A percentile compares a stretch with the other conserved stretches of the same genome.
Evolutionary conservation across 2,888 invertebrate species (phyloP).

Genomic region (Mythimna lalbum): DNA sequence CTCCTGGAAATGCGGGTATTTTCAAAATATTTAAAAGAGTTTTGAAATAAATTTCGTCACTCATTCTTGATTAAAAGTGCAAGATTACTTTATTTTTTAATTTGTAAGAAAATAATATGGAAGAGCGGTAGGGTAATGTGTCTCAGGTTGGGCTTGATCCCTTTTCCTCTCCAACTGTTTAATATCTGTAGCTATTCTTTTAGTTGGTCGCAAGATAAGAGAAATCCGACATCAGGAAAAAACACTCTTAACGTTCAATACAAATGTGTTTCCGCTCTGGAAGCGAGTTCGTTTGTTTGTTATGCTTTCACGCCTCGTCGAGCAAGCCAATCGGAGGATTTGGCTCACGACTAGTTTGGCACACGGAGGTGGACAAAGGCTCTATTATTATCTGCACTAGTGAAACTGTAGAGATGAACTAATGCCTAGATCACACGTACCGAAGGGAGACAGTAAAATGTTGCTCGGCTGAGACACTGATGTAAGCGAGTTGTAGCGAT

Average conservation of each 20-base stretch:
- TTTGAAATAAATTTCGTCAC: no score
- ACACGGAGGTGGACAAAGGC: not conserved
- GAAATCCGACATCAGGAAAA: not conserved
- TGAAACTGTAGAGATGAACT: not conserved
- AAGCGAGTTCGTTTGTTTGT: slow-evolving; percentile 8
- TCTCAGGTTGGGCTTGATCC: not conserved
- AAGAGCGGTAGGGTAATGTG: no score
- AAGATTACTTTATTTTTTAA: no score
- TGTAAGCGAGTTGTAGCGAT: no score
- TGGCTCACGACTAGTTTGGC: slow-evolving; percentile 22
- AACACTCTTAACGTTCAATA: slow-evolving; percentile 2
- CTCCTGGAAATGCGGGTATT: no score
- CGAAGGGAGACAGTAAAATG: no score
- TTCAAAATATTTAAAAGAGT: no score
- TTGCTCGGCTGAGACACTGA: no score
- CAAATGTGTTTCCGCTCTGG: slow-evolving; percentile 5
- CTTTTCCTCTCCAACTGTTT: not conserved
- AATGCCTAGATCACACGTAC: no score
- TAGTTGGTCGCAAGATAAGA: not conserved
- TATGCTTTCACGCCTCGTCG: slow-evolving; percentile 5
- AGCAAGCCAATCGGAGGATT: slow-evolving; percentile 6
- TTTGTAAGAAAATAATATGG: no score
- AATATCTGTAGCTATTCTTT: not conserved
- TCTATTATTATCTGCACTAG: not conserved
- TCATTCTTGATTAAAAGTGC: no score